phyloP scores from a whole-genome alignment of 1,140 invertebrate genomes.

The Odontomachus brunneus region DNA sequence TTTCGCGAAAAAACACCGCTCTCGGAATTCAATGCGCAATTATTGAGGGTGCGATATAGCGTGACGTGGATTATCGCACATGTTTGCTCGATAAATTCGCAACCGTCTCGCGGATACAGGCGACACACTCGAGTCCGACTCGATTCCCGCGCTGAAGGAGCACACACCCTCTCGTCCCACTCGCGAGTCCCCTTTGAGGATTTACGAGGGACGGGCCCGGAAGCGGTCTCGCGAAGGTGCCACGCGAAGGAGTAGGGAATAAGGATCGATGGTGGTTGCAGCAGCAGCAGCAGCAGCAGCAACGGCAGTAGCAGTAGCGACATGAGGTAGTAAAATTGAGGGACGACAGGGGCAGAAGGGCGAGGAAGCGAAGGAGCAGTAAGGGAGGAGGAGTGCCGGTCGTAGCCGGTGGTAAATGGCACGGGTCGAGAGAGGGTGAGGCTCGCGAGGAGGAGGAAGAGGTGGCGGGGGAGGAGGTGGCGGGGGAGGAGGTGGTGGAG shows the following conservation, averaged over 20 bases:
- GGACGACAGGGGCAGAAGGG: not conserved
- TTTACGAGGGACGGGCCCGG: conserved; percentile 41
- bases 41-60: not conserved
- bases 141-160: conserved; percentile 22
- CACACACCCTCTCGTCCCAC: not conserved
- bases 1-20: too few relatives aligned
- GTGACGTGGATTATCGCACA: conserved; percentile 11
- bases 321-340: conserved; percentile 28
- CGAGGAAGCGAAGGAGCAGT: not conserved
- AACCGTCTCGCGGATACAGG: conserved; percentile 17
- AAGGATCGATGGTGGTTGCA: conserved; percentile 42
- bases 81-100: not conserved
- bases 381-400: not conserved
- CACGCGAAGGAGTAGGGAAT: conserved; percentile 30
- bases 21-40: too few relatives aligned
- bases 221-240: conserved; percentile 45
- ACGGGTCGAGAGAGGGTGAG: conserved; percentile 68
- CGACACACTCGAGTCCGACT: conserved; percentile 20
- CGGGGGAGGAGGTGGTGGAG: too few relatives aligned
- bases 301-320: conserved; percentile 3
- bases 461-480: conserved; percentile 64
- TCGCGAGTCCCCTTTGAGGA: conserved; percentile 5
- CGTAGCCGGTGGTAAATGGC: conserved; percentile 68
- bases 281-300: conserved; percentile 9
- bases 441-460: conserved; percentile 63